These are phyloP conservation scores for Phasianus colchicus DNA, from an alignment of 2,113 vertebrate species.

Conservation along the genomic window DNA sequence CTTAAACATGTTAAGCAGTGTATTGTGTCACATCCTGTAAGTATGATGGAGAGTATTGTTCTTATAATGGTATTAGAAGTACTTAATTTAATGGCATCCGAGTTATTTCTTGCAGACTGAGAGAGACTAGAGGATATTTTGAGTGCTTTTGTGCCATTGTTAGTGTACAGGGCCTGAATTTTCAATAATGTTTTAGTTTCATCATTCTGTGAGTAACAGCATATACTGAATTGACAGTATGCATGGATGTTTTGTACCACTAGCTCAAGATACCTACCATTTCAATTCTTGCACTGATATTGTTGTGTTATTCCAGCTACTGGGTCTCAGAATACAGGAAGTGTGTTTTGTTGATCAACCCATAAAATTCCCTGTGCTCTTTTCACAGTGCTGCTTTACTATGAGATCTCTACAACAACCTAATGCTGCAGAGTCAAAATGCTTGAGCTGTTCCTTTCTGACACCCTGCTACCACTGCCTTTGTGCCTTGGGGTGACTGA, in stretches of 20 bases:
- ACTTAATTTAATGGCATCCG: not conserved
- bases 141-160: not conserved
- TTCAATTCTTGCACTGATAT: not conserved
- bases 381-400: not conserved
- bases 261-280: not conserved
- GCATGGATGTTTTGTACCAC: not conserved
- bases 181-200: not conserved
- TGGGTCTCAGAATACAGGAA: not conserved
- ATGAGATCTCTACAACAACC: not conserved
- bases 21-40: slow-evolving; percentile 94
- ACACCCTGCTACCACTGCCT: not conserved
- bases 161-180: not conserved
- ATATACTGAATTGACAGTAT: not conserved
- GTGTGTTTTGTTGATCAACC: not conserved
- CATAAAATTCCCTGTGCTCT: not conserved
- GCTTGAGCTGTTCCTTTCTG: not conserved
- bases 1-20: slow-evolving; percentile 88
- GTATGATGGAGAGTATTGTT: slow-evolving; percentile 59
- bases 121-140: not conserved
- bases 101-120: not conserved
- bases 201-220: not conserved
- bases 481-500: not conserved
- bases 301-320: not conserved
- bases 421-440: not conserved
- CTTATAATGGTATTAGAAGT: not conserved